phyloP scores from a whole-genome alignment of 30 jellyfish, hydroid and myxozoan genomes.

The Aurelia aurita region DNA sequence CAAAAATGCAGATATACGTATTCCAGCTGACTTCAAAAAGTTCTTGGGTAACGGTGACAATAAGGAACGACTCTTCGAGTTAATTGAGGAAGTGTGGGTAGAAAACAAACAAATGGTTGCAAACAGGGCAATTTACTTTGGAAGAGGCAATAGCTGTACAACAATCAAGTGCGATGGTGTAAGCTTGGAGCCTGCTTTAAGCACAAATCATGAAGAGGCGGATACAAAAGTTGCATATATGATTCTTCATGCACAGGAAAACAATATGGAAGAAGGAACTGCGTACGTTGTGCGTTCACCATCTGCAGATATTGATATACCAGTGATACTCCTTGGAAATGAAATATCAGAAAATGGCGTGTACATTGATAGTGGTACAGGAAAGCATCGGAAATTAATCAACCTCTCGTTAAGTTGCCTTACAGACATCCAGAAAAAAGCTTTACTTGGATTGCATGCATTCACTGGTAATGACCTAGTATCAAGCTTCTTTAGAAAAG shows the following conservation, averaged over 20 bases:
- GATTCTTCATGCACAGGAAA: conserved; percentile 51
- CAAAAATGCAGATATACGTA: conserved; percentile 1
- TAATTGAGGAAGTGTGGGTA: neutral
- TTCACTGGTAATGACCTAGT: conserved; percentile 36
- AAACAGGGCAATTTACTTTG: neutral
- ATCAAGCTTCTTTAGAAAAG: conserved; percentile 54
- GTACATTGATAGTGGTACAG: conserved; percentile 56
- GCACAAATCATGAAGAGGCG: conserved; percentile 51
- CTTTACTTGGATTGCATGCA: conserved; percentile 38
- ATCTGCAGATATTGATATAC: conserved; percentile 9
- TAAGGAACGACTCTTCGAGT: conserved; percentile 1
- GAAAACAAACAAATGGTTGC: neutral
- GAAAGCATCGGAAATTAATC: conserved; percentile 55
- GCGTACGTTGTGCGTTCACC: conserved; percentile 46
- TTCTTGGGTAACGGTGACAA: neutral
- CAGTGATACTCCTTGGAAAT: conserved; percentile 26
- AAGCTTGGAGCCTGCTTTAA: conserved; percentile 8
- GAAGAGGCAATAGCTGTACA: conserved; percentile 6
- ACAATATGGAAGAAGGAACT: conserved; percentile 50
- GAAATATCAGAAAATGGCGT: conserved; percentile 36
- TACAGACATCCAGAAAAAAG: conserved; percentile 27
- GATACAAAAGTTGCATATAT: conserved; percentile 42
- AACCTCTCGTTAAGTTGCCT: conserved; percentile 4
- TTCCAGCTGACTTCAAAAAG: conserved; percentile 1
- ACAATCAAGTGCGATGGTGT: neutral